Base-by-base conservation (phyloP, 1,140 invertebrate species). In the Drosophila sechellia region DNA sequence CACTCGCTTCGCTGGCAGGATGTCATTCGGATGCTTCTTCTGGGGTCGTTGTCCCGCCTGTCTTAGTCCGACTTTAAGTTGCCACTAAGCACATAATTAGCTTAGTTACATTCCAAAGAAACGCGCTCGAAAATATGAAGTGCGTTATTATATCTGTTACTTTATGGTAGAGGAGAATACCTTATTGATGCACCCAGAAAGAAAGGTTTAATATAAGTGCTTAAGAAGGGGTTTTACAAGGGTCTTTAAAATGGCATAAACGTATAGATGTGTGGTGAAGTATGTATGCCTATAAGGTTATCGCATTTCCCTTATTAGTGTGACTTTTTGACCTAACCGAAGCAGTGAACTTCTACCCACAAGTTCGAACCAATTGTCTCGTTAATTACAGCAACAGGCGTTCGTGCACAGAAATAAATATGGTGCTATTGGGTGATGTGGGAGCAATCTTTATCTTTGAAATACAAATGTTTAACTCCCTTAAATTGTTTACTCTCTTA, bases 311-410 rank as follows among this genome's bases (percentile, higher is more conserved):
- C 12, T 65, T 48, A 39, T 65, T 42, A 20, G 17, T 48, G 17
- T 63, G 63, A 66, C 63, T 48, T 34, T 43, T 50, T 50, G 58
- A 66, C 25, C 64, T 31, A 13, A 12, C 17, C 25, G 17, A 34
- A 66, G 45, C 31, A 34, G 27, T 63, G 45, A 66, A 66, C 57
- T 66, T 66, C 27, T 42, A 17, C 35, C 17, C 63, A 11, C 31
- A 49, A 63, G 43, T 65, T 65, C 61, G 34, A 22, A 17, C 25
- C 34, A 66, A 66, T 66, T 66, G 57, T 63, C 63, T 63, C 43
- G 34, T 66, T 61, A 49, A 65, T 60, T 66, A 3, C 46, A 66
- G 35, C 58, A 48, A 31, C 10, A 27, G 43, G 63, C 34, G 4
- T 27, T 27, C 11, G 17, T 61, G 48, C 57, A 61, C 35, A 22